These are phyloP conservation scores for Euura lappo DNA, from an alignment of 1,140 invertebrate species.

Conservation along the genomic window DNA sequence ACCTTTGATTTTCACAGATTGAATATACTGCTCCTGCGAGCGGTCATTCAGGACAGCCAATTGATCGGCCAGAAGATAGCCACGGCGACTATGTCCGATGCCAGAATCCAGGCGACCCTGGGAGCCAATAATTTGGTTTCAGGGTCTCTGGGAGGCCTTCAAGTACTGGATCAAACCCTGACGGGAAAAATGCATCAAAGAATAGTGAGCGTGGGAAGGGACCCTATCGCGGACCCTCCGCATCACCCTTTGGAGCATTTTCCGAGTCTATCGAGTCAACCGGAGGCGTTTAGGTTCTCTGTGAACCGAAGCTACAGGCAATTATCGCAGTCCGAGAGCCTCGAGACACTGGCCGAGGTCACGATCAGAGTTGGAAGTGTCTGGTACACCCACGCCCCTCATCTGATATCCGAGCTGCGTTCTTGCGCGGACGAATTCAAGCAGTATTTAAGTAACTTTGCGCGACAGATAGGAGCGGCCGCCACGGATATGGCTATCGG, in stretches of 20 bases:
- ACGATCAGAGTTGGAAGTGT: conserved; percentile 86
- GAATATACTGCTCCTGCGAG: conserved; percentile 84
- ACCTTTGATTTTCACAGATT: conserved; percentile 92
- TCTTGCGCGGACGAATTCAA: conserved; percentile 76
- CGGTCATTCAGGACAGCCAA: conserved; percentile 74
- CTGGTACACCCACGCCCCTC: conserved; percentile 90
- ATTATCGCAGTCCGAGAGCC: conserved; percentile 22
- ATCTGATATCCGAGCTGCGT: conserved; percentile 83
- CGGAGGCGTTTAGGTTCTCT: conserved; percentile 52
- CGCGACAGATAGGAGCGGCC: conserved; percentile 83
- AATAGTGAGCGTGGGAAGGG: conserved; percentile 84
- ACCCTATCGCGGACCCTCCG: conserved; percentile 65
- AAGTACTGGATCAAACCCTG: conserved; percentile 87
- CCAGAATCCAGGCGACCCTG: conserved; percentile 87
- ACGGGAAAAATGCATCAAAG: conserved; percentile 84
- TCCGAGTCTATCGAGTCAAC: conserved; percentile 34
- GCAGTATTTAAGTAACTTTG: conserved; percentile 75
- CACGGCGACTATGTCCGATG: conserved; percentile 89
- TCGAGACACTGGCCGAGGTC: conserved; percentile 51
- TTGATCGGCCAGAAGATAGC: conserved; percentile 87
- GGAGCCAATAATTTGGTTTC: conserved; percentile 69
- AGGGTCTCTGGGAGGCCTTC: conserved; percentile 89
- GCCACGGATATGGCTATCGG: conserved; percentile 94
- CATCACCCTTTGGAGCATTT: conserved; percentile 43
- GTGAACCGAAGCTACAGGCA: conserved; percentile 47